phyloP scores from a whole-genome alignment of 2,797 vertebrate genomes.

The Siniperca obscura region DNA sequence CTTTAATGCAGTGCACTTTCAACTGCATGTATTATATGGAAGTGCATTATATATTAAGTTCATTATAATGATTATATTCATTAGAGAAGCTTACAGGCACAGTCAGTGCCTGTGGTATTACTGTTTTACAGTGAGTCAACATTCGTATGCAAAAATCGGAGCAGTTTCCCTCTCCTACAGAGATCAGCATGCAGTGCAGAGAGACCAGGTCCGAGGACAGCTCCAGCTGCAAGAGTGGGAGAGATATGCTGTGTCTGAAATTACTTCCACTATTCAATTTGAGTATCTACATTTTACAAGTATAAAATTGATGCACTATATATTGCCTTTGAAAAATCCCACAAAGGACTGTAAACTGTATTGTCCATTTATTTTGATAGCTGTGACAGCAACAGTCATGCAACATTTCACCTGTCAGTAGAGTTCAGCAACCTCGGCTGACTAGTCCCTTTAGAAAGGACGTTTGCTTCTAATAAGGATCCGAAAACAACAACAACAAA shows the following conservation, averaged over 20 bases:
- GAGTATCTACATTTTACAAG: neutral
- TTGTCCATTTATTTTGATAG: neutral
- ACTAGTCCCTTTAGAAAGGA: neutral
- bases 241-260: neutral
- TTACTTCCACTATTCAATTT: neutral
- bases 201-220: constrained; percentile 41
- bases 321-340: neutral
- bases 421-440: neutral
- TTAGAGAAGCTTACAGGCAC: neutral
- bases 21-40: neutral
- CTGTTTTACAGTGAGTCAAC: constrained; percentile 14
- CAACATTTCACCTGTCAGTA: neutral
- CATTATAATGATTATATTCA: neutral
- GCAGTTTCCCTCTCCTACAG: neutral
- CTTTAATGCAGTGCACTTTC: neutral
- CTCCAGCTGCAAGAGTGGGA: neutral
- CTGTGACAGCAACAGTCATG: neutral
- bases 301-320: neutral
- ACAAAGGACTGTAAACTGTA: neutral
- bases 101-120: neutral
- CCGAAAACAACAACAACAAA: neutral
- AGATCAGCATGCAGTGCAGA: neutral
- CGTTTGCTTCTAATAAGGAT: neutral
- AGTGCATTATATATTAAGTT: neutral
- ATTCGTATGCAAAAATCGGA: neutral